Evolutionary conservation across 2,797 vertebrate genomes (phyloP), one percentile per base, ranked within the genome.

Genomic region (Sebastolobus altivelis): DNA sequence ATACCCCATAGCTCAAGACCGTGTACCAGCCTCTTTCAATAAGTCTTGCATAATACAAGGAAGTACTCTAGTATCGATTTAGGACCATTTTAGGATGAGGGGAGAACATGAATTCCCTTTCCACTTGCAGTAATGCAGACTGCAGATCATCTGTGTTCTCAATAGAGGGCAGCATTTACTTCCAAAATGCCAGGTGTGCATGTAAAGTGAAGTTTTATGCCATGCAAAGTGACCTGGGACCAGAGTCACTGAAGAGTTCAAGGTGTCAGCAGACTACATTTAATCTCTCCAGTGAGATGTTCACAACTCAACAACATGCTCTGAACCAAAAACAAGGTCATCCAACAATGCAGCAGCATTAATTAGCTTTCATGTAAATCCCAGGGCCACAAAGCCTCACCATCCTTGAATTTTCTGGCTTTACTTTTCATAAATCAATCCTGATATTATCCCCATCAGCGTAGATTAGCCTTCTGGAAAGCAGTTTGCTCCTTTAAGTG

Each of bases 91-190:
- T 46, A 46, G 43, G 16, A 46, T 16, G 16, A 18, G 7, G 7
- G 43, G 43, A 46, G 49, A n/a, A 65, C 62, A 65, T 49, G 4
- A 2, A 38, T 65, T 31, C 43, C 8, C 20, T 56, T 12, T 31
- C 7, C 22, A 2, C 9, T 43, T 29, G 25, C 38, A 27, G 8
- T n/a, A 4, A 49, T 52, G 1, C 4, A 59, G 40, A 49, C 3
- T 87, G 88, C 63, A 82, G 7, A 1, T 7, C 6, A 1, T 2
- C 14, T 13, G 9, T 29, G 6, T 52, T 20, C 4, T 75, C 94
- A 91, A 62, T 43, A 95, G 95, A 85, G 89, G 94, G 94, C 85
- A 88, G 89, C 79, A 82, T 93, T 88, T 88, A 27, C 87, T 83
- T 76, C 72, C 12, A 25, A 75, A 79, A 29, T 29, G 12, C 18